Conservation (phyloP, 2,797 vertebrate genomes). For the Platyrinchus mystaceus region DNA sequence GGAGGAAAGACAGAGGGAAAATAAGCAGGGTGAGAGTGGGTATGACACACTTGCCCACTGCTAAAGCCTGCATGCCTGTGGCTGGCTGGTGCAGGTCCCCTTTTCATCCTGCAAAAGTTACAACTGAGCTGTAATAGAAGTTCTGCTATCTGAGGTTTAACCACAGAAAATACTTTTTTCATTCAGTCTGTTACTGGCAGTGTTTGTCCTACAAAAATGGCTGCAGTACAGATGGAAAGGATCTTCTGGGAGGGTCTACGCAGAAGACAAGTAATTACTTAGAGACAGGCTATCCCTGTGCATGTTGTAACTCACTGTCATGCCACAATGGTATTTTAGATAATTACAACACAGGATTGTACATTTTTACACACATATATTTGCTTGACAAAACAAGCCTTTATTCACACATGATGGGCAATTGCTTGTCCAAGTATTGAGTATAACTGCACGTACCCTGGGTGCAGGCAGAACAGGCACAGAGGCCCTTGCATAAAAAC, state of each 20-base stretch:
- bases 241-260: background rate
- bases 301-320: background rate
- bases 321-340: background rate
- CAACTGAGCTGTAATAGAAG: background rate
- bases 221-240: background rate
- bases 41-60: background rate
- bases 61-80: background rate
- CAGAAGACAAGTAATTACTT: background rate
- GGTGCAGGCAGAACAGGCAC: background rate
- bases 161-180: background rate
- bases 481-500: background rate
- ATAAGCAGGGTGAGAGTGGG: background rate
- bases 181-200: background rate
- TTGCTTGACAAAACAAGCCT: slow-evolving; percentile 4
- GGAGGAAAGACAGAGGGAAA: background rate
- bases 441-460: background rate
- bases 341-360: background rate
- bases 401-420: background rate
- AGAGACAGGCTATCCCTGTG: background rate
- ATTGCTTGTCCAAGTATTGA: background rate
- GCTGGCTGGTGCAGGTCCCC: background rate
- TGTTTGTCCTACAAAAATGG: background rate
- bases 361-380: background rate
- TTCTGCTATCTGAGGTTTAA: background rate
- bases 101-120: background rate